These are phyloP conservation scores for Alectura lathami DNA, from an alignment of 2,113 vertebrate species.

Conservation along the genomic window DNA sequence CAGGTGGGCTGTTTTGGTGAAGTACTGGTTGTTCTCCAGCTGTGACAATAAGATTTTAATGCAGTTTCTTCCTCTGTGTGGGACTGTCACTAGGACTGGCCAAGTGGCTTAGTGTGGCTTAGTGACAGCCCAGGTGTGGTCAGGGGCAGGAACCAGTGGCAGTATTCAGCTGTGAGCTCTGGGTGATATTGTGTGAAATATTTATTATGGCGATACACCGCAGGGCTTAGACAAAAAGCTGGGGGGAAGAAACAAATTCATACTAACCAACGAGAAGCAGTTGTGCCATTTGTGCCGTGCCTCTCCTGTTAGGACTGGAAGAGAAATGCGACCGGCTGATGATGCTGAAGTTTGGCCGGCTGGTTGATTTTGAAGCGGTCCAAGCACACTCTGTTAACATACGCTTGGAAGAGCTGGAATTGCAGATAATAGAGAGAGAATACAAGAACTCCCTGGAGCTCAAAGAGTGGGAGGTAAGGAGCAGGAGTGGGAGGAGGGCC, in stretches of 20 bases:
- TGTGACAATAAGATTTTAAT: neutral
- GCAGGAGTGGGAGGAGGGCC: neutral
- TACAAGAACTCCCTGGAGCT: constrained; percentile 72
- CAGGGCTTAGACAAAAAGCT: neutral
- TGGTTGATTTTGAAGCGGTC: constrained; percentile 87
- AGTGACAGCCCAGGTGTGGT: neutral
- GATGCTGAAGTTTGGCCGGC: constrained; percentile 87
- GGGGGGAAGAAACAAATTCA: neutral
- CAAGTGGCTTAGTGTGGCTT: neutral
- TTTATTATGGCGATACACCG: neutral
- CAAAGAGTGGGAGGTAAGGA: constrained; percentile 83
- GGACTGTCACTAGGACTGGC: neutral
- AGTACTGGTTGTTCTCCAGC: neutral
- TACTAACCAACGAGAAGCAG: neutral
- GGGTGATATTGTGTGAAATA: neutral
- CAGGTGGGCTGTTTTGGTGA: neutral
- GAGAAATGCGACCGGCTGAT: constrained; percentile 81
- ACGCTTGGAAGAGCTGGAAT: constrained; percentile 84
- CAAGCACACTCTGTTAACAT: constrained; percentile 83
- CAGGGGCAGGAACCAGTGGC: neutral
- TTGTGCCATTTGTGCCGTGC: neutral
- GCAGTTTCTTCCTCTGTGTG: neutral
- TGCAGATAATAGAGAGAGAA: constrained; percentile 79
- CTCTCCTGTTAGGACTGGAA: constrained; percentile 78
- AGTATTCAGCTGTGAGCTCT: neutral